Evolutionary conservation across 2,113 vertebrate genomes (phyloP).

Genomic region (Lynx canadensis): DNA sequence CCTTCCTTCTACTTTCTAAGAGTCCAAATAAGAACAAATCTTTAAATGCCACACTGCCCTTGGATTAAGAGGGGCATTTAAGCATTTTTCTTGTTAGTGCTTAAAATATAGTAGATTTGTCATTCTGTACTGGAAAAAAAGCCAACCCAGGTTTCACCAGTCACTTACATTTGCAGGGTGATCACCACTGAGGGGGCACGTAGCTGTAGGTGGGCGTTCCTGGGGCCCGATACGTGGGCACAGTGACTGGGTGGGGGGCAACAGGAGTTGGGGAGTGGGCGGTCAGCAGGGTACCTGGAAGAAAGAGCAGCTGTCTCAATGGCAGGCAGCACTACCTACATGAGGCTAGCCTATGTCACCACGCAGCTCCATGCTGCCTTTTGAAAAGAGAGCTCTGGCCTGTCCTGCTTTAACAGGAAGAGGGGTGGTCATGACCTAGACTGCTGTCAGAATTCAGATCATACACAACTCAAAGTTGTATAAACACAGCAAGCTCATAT

Average conservation of each 20-base stretch:
- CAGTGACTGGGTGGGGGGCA: constrained; percentile 93
- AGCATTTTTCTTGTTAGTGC: background rate
- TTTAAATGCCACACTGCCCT: background rate
- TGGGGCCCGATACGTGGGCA: constrained; percentile 95
- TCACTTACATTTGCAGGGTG: constrained; percentile 89
- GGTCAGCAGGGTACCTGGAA: constrained; percentile 93
- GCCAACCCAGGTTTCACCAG: accelerated
- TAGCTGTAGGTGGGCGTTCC: constrained; percentile 99
- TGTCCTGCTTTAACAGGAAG: background rate
- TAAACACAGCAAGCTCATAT: background rate
- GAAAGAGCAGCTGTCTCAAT: constrained; percentile 52
- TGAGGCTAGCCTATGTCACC: background rate
- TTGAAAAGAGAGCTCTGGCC: background rate
- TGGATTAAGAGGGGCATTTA: no score
- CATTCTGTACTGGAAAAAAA: background rate
- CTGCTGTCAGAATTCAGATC: background rate
- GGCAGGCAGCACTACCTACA: background rate
- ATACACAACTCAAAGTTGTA: background rate
- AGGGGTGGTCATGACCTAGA: background rate
- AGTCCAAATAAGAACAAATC: background rate
- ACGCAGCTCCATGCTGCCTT: background rate
- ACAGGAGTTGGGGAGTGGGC: constrained; percentile 96
- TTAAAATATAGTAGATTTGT: background rate
- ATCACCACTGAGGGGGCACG: constrained; percentile 98
- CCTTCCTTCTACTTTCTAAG: background rate